Base-by-base conservation (phyloP, 1,140 invertebrate species). In the Agraylea sexmaculata region DNA sequence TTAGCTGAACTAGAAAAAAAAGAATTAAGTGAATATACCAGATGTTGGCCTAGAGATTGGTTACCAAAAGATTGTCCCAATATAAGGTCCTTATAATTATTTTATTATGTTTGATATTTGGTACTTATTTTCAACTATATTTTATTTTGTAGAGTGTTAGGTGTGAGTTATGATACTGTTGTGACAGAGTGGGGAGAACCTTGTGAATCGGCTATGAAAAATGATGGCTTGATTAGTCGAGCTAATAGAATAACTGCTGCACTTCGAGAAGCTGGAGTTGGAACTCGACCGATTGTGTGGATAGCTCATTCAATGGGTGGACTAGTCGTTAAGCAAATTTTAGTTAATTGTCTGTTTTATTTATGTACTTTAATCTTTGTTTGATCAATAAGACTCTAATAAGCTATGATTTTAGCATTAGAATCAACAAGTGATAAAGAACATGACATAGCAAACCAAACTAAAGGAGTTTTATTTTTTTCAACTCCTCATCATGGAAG, bases 281-380 rank as follows among this genome's bases (percentile, higher is more conserved):
- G 85, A 2, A 59, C 66, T 35, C 68, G 75, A 51, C 80, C 82
- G 4, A 71, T 85, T 39, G 69, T 88, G 37, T 88, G 82, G 80
- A 65, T 87, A 15, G 75, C 80, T 12, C 85, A 89, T 62, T 88
- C 84, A 3, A 87, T 88, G 83, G 86, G 86, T 50, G 86, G 84
- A 30, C 66, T 89, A 11, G 65, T 88, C 29, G 77, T 85, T 1
- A 88, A 89, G 62, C 73, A 83, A 51, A 71, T 83, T 43, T 55
- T 84, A 15, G 57, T 68, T 2, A 58, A 71, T 60, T 65, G 68
- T 70, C 46, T 50, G 31, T 49, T 37, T 34, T 6, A 34, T 18
- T 16, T 29, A 31, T 37, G 2, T 43, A 13, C 20, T 43, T 18
- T 43, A 38, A 5, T 36, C 15, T 32, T 32, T 32, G 7, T 32